A percentile compares a stretch with the other conserved stretches of the same genome.
Evolutionary conservation across 2,888 invertebrate genomes (phyloP).

Genomic region (Bedellia somnulentella): DNA sequence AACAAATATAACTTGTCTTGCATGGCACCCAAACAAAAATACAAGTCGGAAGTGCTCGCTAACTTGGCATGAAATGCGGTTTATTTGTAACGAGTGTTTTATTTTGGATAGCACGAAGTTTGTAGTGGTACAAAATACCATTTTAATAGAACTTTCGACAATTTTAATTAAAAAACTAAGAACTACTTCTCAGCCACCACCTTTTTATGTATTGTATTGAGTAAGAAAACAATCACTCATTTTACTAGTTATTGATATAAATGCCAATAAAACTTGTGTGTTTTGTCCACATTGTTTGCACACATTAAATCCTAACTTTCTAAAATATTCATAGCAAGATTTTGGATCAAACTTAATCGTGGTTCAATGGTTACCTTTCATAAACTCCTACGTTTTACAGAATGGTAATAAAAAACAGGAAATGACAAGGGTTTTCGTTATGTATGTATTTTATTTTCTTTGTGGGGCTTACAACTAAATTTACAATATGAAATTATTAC

Average conservation of each 20-base stretch:
- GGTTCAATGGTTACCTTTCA: too few species aligned
- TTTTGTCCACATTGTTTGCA: too few species aligned
- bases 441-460: background rate
- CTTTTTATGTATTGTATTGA: conserved; percentile 11
- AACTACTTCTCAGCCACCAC: background rate
- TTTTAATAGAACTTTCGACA: background rate
- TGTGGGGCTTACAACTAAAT: too few species aligned
- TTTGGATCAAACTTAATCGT: too few species aligned
- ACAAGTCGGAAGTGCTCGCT: conserved; percentile 15
- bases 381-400: too few species aligned
- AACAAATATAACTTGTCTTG: background rate
- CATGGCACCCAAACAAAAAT: conserved; percentile 3
- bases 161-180: background rate
- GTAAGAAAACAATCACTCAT: conserved; percentile 4
- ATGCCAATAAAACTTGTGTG: too few species aligned
- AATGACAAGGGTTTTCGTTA: background rate
- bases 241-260: too few species aligned
- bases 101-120: background rate
- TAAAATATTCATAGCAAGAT: too few species aligned
- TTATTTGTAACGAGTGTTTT: conserved; percentile 20
- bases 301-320: too few species aligned
- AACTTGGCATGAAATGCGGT: conserved; percentile 21
- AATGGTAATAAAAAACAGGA: too few species aligned
- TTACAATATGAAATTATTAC: too few species aligned
- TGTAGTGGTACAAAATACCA: background rate